These are phyloP conservation scores for Sorex maritimensis DNA, from an alignment of 2,797 vertebrate genomes.

Conservation along the genomic window DNA sequence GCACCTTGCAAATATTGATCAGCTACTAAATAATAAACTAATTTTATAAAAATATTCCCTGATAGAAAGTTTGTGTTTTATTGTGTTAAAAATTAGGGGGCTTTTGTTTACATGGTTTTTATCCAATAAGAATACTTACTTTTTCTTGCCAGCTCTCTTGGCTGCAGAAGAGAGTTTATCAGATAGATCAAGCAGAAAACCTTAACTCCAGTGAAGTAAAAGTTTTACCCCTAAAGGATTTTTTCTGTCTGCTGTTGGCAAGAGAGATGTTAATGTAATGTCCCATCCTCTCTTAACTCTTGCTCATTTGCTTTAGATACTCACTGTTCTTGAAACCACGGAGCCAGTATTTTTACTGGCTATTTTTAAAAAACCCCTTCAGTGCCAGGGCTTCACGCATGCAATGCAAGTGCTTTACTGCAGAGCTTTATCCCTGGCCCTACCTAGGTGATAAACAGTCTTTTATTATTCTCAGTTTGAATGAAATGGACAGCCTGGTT, in stretches of 20 bases:
- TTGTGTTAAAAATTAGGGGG: background rate
- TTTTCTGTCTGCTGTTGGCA: background rate
- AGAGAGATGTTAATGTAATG: conserved; percentile 9
- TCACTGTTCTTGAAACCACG: conserved; percentile 59
- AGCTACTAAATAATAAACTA: conserved; percentile 51
- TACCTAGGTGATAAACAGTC: conserved; percentile 35
- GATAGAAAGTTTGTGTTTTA: conserved; percentile 53
- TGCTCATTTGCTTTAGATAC: background rate
- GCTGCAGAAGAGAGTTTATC: background rate
- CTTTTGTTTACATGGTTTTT: conserved; percentile 6
- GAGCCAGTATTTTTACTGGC: background rate
- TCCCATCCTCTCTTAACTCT: background rate
- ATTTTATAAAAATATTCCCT: conserved; percentile 29
- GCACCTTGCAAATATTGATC: conserved; percentile 44
- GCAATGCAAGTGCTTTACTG: background rate
- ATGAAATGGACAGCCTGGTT: background rate
- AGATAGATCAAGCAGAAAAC: conserved; percentile 67
- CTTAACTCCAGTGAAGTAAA: conserved; percentile 3
- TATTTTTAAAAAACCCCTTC: too few species aligned
- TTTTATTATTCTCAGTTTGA: conserved; percentile 48
- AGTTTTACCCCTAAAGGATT: background rate
- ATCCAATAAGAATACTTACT: conserved; percentile 1
- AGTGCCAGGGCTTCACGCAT: too few species aligned
- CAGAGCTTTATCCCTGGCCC: background rate
- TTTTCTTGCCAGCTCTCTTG: conserved; percentile 42